Conservation (phyloP, 2,113 vertebrate genomes). For the Pithys albifrons region DNA sequence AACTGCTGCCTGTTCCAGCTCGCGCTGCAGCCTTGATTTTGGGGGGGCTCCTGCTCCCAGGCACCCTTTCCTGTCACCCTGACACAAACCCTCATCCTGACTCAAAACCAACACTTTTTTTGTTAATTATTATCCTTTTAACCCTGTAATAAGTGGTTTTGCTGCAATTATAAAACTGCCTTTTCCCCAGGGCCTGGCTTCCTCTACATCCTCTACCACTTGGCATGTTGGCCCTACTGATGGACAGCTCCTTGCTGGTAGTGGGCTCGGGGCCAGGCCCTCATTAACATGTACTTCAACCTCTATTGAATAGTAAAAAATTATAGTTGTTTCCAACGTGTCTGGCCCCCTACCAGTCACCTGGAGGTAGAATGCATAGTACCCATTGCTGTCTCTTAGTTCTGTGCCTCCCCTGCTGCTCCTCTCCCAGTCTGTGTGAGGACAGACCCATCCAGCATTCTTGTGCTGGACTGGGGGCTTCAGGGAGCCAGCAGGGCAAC, state of each 20-base stretch:
- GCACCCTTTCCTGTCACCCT: neutral
- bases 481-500: neutral
- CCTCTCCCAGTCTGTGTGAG: fast-evolving
- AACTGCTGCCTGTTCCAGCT: neutral
- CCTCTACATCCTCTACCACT: fast-evolving
- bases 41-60: neutral
- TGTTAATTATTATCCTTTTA: neutral
- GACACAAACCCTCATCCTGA: neutral
- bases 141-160: neutral
- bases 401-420: fast-evolving
- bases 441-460: neutral
- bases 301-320: neutral
- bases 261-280: fast-evolving
- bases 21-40: neutral
- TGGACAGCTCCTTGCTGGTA: neutral
- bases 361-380: neutral
- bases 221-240: neutral
- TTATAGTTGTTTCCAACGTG: neutral
- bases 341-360: neutral
- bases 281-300: neutral
- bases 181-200: neutral
- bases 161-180: neutral
- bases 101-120: neutral
- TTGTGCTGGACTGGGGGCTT: neutral
- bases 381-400: neutral